Evolutionary conservation across 2,888 invertebrate genomes (phyloP).

Genomic region (Limnephilus auricula): DNA sequence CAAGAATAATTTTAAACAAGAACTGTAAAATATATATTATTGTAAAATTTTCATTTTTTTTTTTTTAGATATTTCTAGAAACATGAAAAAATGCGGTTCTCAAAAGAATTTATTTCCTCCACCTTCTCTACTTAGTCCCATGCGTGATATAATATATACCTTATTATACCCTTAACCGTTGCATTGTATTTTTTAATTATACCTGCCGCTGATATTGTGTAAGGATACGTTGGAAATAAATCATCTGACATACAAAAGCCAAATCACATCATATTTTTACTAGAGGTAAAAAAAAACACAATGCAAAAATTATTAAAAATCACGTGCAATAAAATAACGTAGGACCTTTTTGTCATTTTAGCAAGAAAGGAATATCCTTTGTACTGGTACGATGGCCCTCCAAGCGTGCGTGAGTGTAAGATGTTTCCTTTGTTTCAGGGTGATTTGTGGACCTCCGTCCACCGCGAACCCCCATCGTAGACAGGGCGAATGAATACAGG

Average conservation of each 20-base stretch:
- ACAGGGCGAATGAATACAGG: slow-evolving; percentile 28
- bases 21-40: no score
- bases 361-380: not conserved
- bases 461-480: slow-evolving; percentile 15
- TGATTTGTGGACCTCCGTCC: slow-evolving; percentile 56
- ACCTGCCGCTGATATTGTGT: not conserved
- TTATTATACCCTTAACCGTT: no score
- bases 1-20: no score
- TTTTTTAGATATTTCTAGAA: no score
- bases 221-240: not conserved
- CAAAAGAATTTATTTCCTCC: no score
- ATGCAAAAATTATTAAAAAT: not conserved
- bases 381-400: not conserved
- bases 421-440: slow-evolving; percentile 52
- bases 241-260: not conserved
- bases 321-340: not conserved
- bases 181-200: no score
- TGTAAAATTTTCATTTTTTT: no score
- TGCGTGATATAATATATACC: no score
- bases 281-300: not conserved
- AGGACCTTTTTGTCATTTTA: not conserved
- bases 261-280: not conserved
- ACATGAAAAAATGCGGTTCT: no score
- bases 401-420: not conserved
- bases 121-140: no score